Evolutionary conservation across 1,140 invertebrate genomes (phyloP), one percentile per base, ranked within the genome.

Genomic region (Anthonomus grandis): DNA sequence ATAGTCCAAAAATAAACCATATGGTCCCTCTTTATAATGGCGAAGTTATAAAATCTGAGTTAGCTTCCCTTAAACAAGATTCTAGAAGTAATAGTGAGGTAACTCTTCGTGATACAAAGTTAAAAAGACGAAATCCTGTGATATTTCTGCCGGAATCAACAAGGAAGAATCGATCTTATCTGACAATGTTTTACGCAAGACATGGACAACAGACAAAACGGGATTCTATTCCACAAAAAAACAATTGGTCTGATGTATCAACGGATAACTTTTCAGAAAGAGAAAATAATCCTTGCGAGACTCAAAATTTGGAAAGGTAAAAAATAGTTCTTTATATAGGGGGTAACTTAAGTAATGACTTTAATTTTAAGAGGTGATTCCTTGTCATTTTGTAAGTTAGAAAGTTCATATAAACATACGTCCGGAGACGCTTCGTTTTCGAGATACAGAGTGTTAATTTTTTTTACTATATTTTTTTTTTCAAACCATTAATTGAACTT

Each of bases 141-240:
- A 38, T 51, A 15, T 47, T 48, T 0, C 5, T 38, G 1, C n/a
- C 25, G 15, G 39, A 23, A 8, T n/a, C n/a, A n/a, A 19, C 21
- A 3, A 50, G 25, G 25, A 61, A 57, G 24, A 61, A 55, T 38
- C 34, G 44, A 18, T 60, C 66, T 3, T 66, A 68, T 48, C 58
- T 65, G 23, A 59, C 49, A 6, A 62, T 68, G 36, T 68, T 63
- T 52, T 57, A 66, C 38, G 57, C 54, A 0, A 58, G 47, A 56
- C 60, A 22, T 38, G 47, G 53, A 47, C 9, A 37, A 13, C 27
- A 23, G 36, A 8, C 9, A 56, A 48, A 15, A 10, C 10, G 22
- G 9, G 34, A 13, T 21, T 5, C 31, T 22, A 15, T 19, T n/a
- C 57, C 48, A 9, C 50, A 9, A 6, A 50, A 53, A 51, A 39